A percentile compares a stretch with the other conserved stretches of the same genome.
Evolutionary conservation across 2,797 vertebrate genomes (phyloP).

Genomic region (Gorsachius magnificus): DNA sequence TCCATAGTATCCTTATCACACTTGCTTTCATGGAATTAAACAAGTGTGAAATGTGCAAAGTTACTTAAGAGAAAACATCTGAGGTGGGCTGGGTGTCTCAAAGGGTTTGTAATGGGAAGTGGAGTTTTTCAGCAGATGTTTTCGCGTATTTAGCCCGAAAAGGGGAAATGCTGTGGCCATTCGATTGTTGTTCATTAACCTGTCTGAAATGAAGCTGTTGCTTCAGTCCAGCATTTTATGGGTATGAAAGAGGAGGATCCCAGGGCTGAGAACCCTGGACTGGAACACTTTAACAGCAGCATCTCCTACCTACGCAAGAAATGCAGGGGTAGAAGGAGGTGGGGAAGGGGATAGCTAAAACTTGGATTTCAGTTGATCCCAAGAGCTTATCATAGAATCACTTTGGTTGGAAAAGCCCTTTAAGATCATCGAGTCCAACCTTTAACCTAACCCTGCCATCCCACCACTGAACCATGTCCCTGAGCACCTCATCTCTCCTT

Average conservation of each 20-base stretch:
- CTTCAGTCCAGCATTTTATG: background rate
- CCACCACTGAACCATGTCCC: too few relatives aligned
- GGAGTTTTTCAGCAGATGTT: background rate
- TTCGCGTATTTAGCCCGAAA: background rate
- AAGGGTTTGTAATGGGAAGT: background rate
- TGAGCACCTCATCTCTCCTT: too few relatives aligned
- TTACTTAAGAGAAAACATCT: background rate
- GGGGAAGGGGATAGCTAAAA: background rate
- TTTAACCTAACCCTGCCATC: too few relatives aligned
- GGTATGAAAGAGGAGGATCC: background rate
- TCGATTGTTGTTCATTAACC: background rate
- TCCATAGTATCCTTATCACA: background rate
- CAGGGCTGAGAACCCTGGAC: background rate
- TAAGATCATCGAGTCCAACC: too few relatives aligned
- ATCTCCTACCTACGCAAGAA: background rate
- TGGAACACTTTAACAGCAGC: background rate
- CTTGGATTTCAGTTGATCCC: background rate
- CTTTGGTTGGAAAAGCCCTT: too few relatives aligned
- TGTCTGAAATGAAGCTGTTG: background rate
- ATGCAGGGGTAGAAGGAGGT: background rate
- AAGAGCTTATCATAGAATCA: background rate
- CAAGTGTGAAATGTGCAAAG: background rate
- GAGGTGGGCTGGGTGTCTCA: background rate
- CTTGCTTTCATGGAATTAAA: background rate
- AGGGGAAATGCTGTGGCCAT: fast-evolving